Percentiles rank a stretch among this genome's conserved stretches.
Conservation (phyloP, 1,140 invertebrate species). For the Protaetia brevitarsis region DNA sequence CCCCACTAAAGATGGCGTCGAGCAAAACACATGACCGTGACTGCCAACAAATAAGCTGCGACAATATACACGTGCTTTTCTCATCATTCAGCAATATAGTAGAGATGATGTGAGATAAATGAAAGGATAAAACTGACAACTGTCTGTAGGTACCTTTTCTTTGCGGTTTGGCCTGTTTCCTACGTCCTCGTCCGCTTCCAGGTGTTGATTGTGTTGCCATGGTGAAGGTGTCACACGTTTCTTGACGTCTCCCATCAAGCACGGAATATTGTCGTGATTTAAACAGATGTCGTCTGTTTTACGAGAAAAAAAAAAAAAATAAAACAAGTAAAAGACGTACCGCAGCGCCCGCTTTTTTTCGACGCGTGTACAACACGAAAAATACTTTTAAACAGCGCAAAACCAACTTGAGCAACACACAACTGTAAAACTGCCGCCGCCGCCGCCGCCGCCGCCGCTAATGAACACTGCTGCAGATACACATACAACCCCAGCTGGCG, state of each 20-base stretch:
- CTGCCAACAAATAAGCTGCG: neutral
- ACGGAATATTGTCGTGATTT: constrained; percentile 22
- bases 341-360: neutral
- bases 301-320: constrained; percentile 1
- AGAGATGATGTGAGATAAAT: too few species aligned
- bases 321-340: neutral
- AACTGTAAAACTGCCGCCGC: neutral
- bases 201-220: constrained; percentile 34
- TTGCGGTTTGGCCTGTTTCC: constrained; percentile 48
- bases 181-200: constrained; percentile 38
- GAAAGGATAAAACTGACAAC: too few species aligned
- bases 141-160: constrained; percentile 43
- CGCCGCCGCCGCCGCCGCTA: neutral
- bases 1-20: constrained; percentile 25
- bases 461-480: constrained; percentile 26
- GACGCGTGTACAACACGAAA: neutral
- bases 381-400: constrained; percentile 4
- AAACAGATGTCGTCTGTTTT: neutral
- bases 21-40: constrained; percentile 23
- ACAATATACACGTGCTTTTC: constrained; percentile 1
- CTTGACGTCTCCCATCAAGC: constrained; percentile 40
- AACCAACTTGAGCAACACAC: constrained; percentile 9
- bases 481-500: constrained; percentile 40
- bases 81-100: too few species aligned
- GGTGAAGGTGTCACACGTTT: constrained; percentile 28